phyloP scores from a whole-genome alignment of 2,888 invertebrate genomes.

The Morpho helenor region DNA sequence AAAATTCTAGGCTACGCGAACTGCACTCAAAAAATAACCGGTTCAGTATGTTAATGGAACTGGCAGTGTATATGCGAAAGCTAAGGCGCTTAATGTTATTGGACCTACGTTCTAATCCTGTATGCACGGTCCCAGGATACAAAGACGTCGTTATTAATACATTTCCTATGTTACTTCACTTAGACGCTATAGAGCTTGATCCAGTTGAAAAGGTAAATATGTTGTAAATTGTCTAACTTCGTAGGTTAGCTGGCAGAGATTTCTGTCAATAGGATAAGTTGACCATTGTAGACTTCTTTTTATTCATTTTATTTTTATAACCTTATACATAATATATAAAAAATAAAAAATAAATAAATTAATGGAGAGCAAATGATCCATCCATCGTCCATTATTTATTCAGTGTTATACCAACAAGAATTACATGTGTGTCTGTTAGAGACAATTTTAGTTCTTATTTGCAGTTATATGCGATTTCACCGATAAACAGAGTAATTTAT shows the following conservation, averaged over 20 bases:
- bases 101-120: conserved; percentile 62
- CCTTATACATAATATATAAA: too few species aligned
- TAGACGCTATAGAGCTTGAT: conserved; percentile 53
- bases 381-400: too few species aligned
- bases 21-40: conserved; percentile 60
- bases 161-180: conserved; percentile 48
- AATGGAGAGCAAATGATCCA: too few species aligned
- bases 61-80: conserved; percentile 63
- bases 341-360: too few species aligned
- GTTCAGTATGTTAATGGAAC: conserved; percentile 50
- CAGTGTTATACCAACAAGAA: background rate
- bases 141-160: conserved; percentile 57
- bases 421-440: background rate
- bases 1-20: conserved; percentile 48
- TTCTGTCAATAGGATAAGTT: too few species aligned
- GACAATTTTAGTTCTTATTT: too few species aligned
- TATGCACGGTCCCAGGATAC: conserved; percentile 54
- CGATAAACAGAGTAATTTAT: too few species aligned
- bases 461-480: too few species aligned
- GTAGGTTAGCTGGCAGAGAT: too few species aligned
- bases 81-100: conserved; percentile 49
- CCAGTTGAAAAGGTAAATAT: conserved; percentile 51
- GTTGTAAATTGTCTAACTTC: too few species aligned
- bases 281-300: too few species aligned
- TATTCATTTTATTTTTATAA: too few species aligned